Evolutionary conservation across 2,888 invertebrate species (phyloP), one percentile per base, ranked within the genome.

Genomic region (Eumacrocentrus americanus): DNA sequence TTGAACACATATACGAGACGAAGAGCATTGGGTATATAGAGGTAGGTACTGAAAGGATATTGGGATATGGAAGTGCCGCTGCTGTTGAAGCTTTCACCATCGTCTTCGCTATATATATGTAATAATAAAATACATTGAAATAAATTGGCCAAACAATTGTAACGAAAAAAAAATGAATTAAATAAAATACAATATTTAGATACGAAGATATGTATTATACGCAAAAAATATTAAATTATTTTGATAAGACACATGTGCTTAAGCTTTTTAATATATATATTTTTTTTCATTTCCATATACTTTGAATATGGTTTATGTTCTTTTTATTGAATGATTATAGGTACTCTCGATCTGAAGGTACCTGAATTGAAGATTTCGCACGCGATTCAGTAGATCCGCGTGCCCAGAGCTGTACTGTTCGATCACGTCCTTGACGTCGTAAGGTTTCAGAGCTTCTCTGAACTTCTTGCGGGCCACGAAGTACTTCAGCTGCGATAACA

Each of bases 381-480:
- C 91, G 82, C 94, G 85, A 81, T 91, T 90, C 79, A 94, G 87
- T 81, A 94, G 89, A 83, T 94, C 94, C 69, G 93, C 91, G 82
- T 92, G 92, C 78, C 89, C 89, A 73, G 92, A 91, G 64, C 92
- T 92, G 84, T 93, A 94, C 83, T 94, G 94, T 83, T 94, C 94
- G 82, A 94, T 94, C 81, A 94, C 94, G 84, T 94, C 94, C 86
- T 94, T 94, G 79, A 94, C 94, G 85, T 94, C 94, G 84, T 94
- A 94, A 70, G 94, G 94, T 84, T 93, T 91, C 82, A 94, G 86
- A 76, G 93, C 93, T 85, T 94, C 93, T 84, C 91, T 91, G 87
- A 94, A 94, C 85, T 93, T 92, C 84, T 90, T 88, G 83, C 93
- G 87, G 80, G 94, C 91, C 82, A 94, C 91, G 86, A 93, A 91